Base-by-base conservation (phyloP, 2,797 vertebrate genomes). In the Geotrypetes seraphini region DNA sequence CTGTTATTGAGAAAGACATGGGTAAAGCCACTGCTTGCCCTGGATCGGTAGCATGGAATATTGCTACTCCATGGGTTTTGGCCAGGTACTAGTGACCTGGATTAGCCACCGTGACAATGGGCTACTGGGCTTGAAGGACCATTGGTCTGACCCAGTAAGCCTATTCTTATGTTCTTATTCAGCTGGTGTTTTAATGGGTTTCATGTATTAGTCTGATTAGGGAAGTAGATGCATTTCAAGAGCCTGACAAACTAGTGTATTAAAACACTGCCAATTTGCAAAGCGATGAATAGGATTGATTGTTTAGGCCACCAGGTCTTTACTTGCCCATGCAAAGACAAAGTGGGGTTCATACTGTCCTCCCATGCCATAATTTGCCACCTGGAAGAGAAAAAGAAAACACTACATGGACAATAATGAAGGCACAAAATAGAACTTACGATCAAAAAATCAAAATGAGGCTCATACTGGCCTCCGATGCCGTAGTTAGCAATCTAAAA, bases 401-500 rank as follows among this genome's bases (percentile, higher is more conserved):
- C 46, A 65, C 48, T 2, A 3, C 39, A 54, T 55, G 37, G 57
- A 38, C 71, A 56, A 49, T 50, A 43, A 19, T 9, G 22, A 43
- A 66, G 22, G 32, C 4, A 40, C 25, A 8, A 33, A 32, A 43
- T 14, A 25, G 26, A 40, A 69, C 70, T 83, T 77, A 89, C 83
- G 76, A 82, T 75, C 69, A 78, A 81, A 62, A 93, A 88, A 85
- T 85, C 87, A 51, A 69, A 90, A 55, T 89, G 80, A 43, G 87
- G 83, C 52, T 88, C 86, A 38, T 91, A 92, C 61, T 91, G 87
- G 43, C 84, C 85, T 57, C 84, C 87, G 11, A 92, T 80, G 3
- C 87, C 84, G 10, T 89, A 90, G 71, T 92, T 90, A 12, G 83
- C 84, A 71, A 92, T 84, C 89, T 91, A 63, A 5, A 47, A 53